phyloP scores from a whole-genome alignment of 2,113 vertebrate species.

The Vulpes ferrilata region DNA sequence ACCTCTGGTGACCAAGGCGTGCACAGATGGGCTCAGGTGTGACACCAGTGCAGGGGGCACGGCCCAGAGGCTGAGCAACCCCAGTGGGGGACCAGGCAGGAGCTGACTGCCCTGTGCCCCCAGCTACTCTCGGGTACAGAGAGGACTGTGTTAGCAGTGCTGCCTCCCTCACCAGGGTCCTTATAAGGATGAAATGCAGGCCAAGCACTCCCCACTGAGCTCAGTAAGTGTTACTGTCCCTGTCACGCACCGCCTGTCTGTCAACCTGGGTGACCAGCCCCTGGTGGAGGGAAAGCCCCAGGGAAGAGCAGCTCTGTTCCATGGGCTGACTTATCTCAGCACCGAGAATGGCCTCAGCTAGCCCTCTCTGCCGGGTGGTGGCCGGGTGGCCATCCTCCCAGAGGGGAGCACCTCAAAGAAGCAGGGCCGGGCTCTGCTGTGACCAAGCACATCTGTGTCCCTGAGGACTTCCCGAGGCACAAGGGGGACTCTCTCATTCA shows the following conservation, averaged over 20 bases:
- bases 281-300: too few species aligned
- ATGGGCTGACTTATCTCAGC: too few species aligned
- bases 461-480: too few species aligned
- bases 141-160: neutral
- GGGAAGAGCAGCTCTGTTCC: neutral
- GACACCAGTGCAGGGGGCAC: neutral
- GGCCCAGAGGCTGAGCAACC: neutral
- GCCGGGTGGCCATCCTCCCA: neutral
- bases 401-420: neutral
- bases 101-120: neutral
- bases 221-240: too few species aligned
- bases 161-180: neutral
- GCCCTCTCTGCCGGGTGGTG: too few species aligned
- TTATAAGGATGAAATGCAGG: neutral
- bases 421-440: neutral
- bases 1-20: neutral
- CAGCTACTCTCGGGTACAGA: neutral
- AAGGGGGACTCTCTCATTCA: neutral
- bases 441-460: fast-evolving
- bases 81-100: neutral
- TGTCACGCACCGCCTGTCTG: neutral
- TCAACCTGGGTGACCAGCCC: neutral
- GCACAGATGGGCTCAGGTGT: neutral
- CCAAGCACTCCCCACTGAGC: fast-evolving
- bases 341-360: too few species aligned